These are phyloP conservation scores for Drosophila parthenogenetica DNA, from an alignment of 2,888 invertebrate genomes.

Conservation along the genomic window DNA sequence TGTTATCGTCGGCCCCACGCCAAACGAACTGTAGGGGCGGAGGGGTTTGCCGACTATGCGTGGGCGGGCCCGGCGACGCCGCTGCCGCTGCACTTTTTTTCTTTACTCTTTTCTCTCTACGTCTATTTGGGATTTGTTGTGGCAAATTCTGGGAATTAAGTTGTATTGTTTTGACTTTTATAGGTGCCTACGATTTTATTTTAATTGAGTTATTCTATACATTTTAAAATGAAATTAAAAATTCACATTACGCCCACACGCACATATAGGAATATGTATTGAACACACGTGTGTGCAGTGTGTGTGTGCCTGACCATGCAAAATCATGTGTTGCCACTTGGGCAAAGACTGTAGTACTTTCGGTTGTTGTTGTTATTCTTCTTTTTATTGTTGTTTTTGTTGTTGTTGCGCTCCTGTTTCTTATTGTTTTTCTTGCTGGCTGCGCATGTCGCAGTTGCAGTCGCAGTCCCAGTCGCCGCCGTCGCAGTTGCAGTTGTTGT, in stretches of 20 bases:
- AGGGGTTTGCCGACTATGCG: slow-evolving; percentile 24
- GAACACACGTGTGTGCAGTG: slow-evolving; percentile 52
- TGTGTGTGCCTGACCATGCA: slow-evolving; percentile 41
- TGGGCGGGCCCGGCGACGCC: slow-evolving; percentile 35
- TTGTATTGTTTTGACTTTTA: slow-evolving; percentile 22
- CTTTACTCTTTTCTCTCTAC: not conserved
- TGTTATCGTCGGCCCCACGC: slow-evolving; percentile 16
- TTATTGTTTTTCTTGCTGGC: slow-evolving; percentile 61
- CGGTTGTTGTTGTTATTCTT: slow-evolving; percentile 42
- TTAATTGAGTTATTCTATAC: slow-evolving; percentile 10
- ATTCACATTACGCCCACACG: slow-evolving; percentile 31
- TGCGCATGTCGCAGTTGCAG: slow-evolving; percentile 49
- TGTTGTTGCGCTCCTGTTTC: slow-evolving; percentile 65
- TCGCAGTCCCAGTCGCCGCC: slow-evolving; percentile 11
- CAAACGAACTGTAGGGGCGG: not conserved
- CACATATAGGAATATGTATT: slow-evolving; percentile 5
- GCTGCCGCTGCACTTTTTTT: slow-evolving; percentile 38
- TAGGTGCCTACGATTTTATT: slow-evolving; percentile 3
- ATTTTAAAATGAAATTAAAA: slow-evolving; percentile 22
- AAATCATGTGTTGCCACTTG: slow-evolving; percentile 56
- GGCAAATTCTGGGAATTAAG: slow-evolving; percentile 38
- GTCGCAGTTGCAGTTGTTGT: slow-evolving; percentile 31
- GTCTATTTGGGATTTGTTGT: slow-evolving; percentile 29
- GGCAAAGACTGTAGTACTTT: slow-evolving; percentile 36
- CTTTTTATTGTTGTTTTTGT: slow-evolving; percentile 33